Percentiles rank a stretch among this genome's conserved stretches.
Evolutionary conservation across 1,140 invertebrate genomes (phyloP).

Genomic region (Andrena cerasifolii): DNA sequence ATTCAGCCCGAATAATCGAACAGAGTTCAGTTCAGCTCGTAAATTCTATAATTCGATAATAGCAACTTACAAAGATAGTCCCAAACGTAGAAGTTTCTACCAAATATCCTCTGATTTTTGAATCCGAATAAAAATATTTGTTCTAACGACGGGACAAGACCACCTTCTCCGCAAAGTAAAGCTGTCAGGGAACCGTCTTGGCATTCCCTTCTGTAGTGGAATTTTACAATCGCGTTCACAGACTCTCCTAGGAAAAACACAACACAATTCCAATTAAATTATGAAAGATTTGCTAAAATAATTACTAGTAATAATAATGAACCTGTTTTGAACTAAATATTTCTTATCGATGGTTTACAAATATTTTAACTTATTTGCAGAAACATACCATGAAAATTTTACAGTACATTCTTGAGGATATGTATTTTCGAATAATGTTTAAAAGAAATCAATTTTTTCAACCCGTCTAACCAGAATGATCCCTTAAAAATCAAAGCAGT

Average conservation of each 20-base stretch:
- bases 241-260: slow-evolving; percentile 88
- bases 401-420: no score
- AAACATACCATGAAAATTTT: no score
- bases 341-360: no score
- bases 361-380: no score
- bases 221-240: slow-evolving; percentile 98
- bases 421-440: no score
- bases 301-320: no score
- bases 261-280: no score
- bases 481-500: not conserved
- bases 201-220: slow-evolving; percentile 91
- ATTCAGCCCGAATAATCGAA: no score
- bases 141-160: slow-evolving; percentile 95
- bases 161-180: slow-evolving; percentile 96
- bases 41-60: not conserved
- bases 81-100: slow-evolving; percentile 98
- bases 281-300: no score
- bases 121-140: slow-evolving; percentile 97
- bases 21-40: not conserved
- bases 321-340: no score
- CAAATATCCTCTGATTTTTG: slow-evolving; percentile 95
- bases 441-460: no score
- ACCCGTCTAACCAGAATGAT: no score
- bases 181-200: slow-evolving; percentile 95
- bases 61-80: slow-evolving; percentile 94